A percentile compares a stretch with the other conserved stretches of the same genome.
Evolutionary conservation across 1,140 invertebrate genomes (phyloP).

Genomic region (Potamilus streckersoni): DNA sequence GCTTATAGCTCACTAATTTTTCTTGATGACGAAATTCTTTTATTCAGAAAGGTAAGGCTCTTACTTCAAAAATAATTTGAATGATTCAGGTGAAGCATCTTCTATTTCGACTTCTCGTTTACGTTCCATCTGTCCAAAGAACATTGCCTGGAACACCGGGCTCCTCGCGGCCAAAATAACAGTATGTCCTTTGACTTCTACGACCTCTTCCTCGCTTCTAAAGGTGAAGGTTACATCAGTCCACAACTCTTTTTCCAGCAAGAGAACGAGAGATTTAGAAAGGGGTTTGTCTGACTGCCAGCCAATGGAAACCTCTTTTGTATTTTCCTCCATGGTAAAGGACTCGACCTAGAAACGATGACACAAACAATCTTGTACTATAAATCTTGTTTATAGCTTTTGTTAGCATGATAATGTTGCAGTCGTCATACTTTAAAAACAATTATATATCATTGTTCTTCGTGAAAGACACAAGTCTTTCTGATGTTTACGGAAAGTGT

Average conservation of each 20-base stretch:
- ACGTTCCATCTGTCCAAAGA: conserved; percentile 1
- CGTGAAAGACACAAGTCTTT: too few relatives aligned
- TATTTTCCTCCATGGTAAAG: too few relatives aligned
- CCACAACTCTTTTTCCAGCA: conserved; percentile 6
- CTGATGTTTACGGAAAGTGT: too few relatives aligned
- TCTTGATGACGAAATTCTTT: too few relatives aligned
- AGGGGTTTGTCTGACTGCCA: conserved; percentile 4
- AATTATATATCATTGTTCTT: too few relatives aligned
- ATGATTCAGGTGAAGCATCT: not conserved
- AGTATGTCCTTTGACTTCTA: conserved; percentile 6
- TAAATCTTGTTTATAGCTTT: too few relatives aligned
- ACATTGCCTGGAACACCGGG: conserved; percentile 23
- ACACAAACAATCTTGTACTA: too few relatives aligned
- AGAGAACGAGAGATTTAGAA: not conserved
- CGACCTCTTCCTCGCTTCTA: not conserved
- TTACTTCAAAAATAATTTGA: conserved; percentile 5
- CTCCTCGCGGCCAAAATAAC: conserved; percentile 16
- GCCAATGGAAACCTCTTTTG: not conserved
- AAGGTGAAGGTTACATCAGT: conserved; percentile 7
- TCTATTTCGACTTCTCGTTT: not conserved
- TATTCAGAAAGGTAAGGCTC: too few relatives aligned
- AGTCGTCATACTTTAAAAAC: too few relatives aligned
- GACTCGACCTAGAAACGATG: too few relatives aligned
- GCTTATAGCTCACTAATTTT: too few relatives aligned
- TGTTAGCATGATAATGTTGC: too few relatives aligned